Evolutionary conservation across 2,113 vertebrate species (phyloP).

Genomic region (Nibea coibor): DNA sequence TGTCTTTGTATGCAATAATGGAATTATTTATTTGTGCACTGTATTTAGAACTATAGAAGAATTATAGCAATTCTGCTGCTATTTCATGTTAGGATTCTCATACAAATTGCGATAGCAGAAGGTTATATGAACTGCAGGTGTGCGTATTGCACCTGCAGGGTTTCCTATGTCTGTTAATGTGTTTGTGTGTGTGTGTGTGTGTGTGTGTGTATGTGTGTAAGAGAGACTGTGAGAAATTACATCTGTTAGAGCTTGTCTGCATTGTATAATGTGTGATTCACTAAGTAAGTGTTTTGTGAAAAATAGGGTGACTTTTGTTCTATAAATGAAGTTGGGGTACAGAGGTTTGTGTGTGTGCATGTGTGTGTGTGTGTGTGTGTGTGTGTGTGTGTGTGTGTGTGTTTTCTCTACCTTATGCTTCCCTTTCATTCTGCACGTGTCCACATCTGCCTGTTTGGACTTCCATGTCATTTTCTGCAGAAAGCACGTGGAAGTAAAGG

Average conservation of each 20-base stretch:
- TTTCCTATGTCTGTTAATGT: slow-evolving; percentile 8
- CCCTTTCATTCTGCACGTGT: slow-evolving; percentile 99
- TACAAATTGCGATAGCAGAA: slow-evolving; percentile 38
- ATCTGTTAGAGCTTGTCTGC: slow-evolving; percentile 34
- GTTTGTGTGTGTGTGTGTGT: not conserved
- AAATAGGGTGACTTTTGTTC: slow-evolving; percentile 33
- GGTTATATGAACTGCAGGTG: slow-evolving; percentile 32
- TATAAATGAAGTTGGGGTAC: slow-evolving; percentile 14
- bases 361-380: no score
- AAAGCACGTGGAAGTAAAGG: slow-evolving; percentile 38
- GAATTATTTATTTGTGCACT: slow-evolving; percentile 7
- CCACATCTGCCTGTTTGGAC: slow-evolving; percentile 97
- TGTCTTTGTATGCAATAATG: slow-evolving; percentile 25
- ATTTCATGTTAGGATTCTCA: slow-evolving; percentile 27
- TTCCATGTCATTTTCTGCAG: slow-evolving; percentile 98
- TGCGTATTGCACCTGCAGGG: slow-evolving; percentile 46
- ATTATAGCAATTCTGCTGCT: not conserved
- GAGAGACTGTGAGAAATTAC: slow-evolving; percentile 1
- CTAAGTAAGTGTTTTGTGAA: slow-evolving; percentile 15
- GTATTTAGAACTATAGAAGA: not conserved
- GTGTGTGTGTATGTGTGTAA: not conserved
- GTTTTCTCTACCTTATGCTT: slow-evolving; percentile 93
- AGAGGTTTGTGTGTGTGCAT: not conserved
- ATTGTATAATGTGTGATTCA: slow-evolving; percentile 25
- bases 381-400: not conserved